Evolutionary conservation across 2,797 vertebrate species (phyloP), one percentile per base, ranked within the genome.

Genomic region (Rhinatrema bivittatum): DNA sequence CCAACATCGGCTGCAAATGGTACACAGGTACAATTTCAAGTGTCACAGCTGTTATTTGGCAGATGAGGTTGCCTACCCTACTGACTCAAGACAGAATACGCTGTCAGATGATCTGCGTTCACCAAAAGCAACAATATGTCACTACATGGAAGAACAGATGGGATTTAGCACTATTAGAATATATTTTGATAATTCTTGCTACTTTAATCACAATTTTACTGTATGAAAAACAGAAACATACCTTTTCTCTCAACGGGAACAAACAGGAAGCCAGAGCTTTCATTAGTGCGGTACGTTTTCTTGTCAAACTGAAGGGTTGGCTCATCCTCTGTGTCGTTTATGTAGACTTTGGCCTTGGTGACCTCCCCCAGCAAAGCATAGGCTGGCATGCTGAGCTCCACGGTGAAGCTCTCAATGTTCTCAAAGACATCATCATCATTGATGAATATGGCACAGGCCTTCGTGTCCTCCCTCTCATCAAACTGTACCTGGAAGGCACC

Each of bases 381-480:
- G 2, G 89, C 95, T 0, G 96, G 93, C 90, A 93, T 88, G 74
- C 92, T 96, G 36, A 99, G 88, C 74, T 97, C 93, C 66, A 99
- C 87, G 0, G 69, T 48, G 50, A 99, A 96, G 40, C 76, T 88
- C 74, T 99, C 95, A 0, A 24, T 6, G 1, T 83, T 82, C 70
- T 99, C 96, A 3, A 97, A 99, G 43, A 96, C 53, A 0, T 63
- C 36, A 15, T 99, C 96, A 0, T 98, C 91, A 0, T 91, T 93
- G 36, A 99, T 78, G 45, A 85, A 2, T 1, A 99, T 74, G 62
- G 85, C 92, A 74, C 95, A 99, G 42, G 89, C 80, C 62, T 99
- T 99, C 30, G 84, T 85, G 64, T 94, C 89, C 61, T 99, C 94
- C 7, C 76, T 65, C 51, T 97, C 96, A 30, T 99, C 96, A 20